Conservation (phyloP, 2,888 invertebrate genomes). For the Ametastegia equiseti region DNA sequence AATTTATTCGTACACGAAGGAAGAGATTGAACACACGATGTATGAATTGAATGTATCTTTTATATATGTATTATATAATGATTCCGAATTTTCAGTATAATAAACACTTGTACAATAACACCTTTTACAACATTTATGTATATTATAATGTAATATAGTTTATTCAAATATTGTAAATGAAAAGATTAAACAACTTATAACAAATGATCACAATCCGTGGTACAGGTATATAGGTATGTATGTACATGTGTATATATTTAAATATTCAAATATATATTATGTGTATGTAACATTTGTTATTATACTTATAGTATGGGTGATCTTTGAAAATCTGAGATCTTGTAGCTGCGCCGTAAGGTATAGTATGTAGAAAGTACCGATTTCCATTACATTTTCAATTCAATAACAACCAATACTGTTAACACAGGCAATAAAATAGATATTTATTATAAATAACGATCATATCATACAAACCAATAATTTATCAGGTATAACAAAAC, state of each 20-base stretch:
- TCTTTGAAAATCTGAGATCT: neutral
- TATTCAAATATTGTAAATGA: neutral
- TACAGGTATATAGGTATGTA: neutral
- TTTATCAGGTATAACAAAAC: conserved; percentile 12
- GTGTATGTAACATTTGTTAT: neutral
- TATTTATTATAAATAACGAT: neutral
- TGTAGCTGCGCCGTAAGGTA: too few relatives aligned
- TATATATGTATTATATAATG: neutral
- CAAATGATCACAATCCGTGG: neutral
- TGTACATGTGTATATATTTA: neutral
- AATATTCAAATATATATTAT: neutral
- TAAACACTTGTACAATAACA: conserved; percentile 1
- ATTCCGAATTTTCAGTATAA: neutral
- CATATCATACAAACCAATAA: conserved; percentile 5
- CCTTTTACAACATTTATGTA: neutral
- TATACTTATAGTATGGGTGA: too few relatives aligned
- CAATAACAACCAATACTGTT: neutral
- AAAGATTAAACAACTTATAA: neutral
- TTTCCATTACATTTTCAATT: neutral
- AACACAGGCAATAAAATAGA: neutral
- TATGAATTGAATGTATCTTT: neutral
- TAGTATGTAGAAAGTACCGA: neutral
- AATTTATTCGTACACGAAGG: too few relatives aligned
- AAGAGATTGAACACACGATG: conserved; percentile 8
- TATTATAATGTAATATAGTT: neutral